Conservation (phyloP, 1,140 invertebrate genomes). For the Venustaconcha ellipsiformis region DNA sequence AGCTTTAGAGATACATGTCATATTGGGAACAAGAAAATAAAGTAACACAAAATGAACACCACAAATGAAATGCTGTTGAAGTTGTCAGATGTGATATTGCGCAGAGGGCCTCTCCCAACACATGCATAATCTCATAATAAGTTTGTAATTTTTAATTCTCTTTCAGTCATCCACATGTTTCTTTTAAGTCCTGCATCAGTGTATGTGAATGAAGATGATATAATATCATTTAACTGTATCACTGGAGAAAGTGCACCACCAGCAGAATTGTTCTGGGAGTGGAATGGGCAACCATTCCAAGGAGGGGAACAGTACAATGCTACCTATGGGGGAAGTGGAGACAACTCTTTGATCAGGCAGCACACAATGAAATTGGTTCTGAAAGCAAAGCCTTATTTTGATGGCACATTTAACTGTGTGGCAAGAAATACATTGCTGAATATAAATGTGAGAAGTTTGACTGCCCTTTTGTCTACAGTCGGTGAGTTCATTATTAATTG, state of each 20-base stretch:
- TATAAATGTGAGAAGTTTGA: slow-evolving; percentile 26
- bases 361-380: slow-evolving; percentile 42
- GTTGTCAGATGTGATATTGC: background rate
- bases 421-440: slow-evolving; percentile 31
- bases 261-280: slow-evolving; percentile 42
- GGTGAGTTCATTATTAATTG: slow-evolving; percentile 17
- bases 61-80: background rate
- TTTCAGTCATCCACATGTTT: slow-evolving; percentile 46
- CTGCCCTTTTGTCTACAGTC: slow-evolving; percentile 19
- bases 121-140: background rate
- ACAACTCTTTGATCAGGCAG: slow-evolving; percentile 28
- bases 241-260: slow-evolving; percentile 48
- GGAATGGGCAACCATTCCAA: slow-evolving; percentile 32
- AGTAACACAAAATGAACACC: no score
- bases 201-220: slow-evolving; percentile 17
- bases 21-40: background rate
- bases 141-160: background rate
- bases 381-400: slow-evolving; percentile 9
- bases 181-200: slow-evolving; percentile 35
- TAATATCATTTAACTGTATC: slow-evolving; percentile 43
- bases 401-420: slow-evolving; percentile 37
- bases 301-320: slow-evolving; percentile 34
- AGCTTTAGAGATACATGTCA: background rate
- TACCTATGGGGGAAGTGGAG: slow-evolving; percentile 38
- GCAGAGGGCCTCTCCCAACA: background rate